Percentiles rank a stretch among this genome's conserved stretches.
These are phyloP conservation scores for Endotricha flammealis DNA, from an alignment of 2,888 invertebrate genomes.

Conservation along the genomic window DNA sequence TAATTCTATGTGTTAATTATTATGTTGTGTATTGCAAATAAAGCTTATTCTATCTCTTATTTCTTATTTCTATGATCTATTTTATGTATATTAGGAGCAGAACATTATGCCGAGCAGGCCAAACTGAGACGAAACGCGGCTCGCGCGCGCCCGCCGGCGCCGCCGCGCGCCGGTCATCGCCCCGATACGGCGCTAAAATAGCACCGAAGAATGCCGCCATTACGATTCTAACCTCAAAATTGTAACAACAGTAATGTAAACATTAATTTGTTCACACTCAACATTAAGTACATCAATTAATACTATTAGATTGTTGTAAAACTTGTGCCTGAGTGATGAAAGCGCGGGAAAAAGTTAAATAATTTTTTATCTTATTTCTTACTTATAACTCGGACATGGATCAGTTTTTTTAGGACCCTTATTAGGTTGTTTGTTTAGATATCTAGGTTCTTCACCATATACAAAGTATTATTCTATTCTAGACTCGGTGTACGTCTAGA, in stretches of 20 bases:
- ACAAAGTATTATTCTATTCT: too few species aligned
- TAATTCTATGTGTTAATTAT: too few species aligned
- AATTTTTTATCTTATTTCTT: too few species aligned
- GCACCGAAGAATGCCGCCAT: constrained; percentile 73
- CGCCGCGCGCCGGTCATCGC: constrained; percentile 58
- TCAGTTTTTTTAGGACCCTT: too few species aligned
- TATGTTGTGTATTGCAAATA: too few species aligned
- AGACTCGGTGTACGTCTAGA: too few species aligned
- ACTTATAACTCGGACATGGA: too few species aligned
- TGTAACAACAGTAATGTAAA: constrained; percentile 48
- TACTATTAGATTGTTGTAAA: constrained; percentile 10
- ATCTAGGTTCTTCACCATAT: too few species aligned
- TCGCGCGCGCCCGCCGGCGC: constrained; percentile 29
- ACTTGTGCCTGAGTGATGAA: constrained; percentile 15
- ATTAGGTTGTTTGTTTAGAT: too few species aligned
- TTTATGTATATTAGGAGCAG: too few species aligned
- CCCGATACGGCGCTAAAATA: constrained; percentile 73
- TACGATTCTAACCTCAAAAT: constrained; percentile 68
- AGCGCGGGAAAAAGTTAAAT: constrained; percentile 15
- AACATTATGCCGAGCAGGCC: constrained; percentile 25
- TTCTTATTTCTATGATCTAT: too few species aligned
- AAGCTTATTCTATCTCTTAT: too few species aligned
- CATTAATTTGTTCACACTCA: constrained; percentile 34
- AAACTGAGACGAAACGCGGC: constrained; percentile 19
- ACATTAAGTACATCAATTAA: constrained; percentile 11